Base-by-base conservation (phyloP, 1,140 invertebrate species). In the Eriosoma lanigerum region DNA sequence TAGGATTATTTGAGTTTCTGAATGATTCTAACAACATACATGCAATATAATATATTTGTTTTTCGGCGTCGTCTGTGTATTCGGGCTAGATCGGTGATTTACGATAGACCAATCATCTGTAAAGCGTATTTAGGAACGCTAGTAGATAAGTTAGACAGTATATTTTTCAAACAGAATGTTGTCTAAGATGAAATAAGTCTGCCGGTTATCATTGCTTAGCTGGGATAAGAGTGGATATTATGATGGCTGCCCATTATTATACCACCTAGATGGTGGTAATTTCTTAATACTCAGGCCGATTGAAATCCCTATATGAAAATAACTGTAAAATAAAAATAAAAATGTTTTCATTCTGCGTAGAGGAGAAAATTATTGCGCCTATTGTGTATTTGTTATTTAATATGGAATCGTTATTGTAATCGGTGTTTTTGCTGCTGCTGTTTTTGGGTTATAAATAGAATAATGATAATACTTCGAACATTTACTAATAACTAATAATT, bases 251-350 rank as follows among this genome's bases (percentile, higher is more conserved):
- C 68, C 29, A 72, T 72, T 52, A 72, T 72, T 29, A 26, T 15
- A 29, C 68, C 68, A 72, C 68, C 68, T 72, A 72, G 66, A 50
- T 50, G 17, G 46, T 29, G 44, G 66, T 70, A 70, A 70, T 70
- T 70, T 70, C 44, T 70, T 70, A 70, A 70, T 70, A 70, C 44
- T 46, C 17, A 17, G 13, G 26, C 66, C 44, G 66, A 17, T 13
- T 4, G 46, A 29, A 50, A 50, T 44, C 4, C n/a, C n/a, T n/a
- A n/a, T 8, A 66, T 44, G 62, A 66, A 38, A 38, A 38, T 38
- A 38, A 66, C 32, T 38, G 12, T n/a, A 21, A 13, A 44, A 66
- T 10, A 66, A 19, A 70, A 48, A 70, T 50, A 50, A 70, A 70
- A 70, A 70, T 8, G 8, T 46, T 26, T 68, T 68, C 62, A 12